These are phyloP conservation scores for Tanaodytes sp. DNA, from an alignment of 2,888 invertebrate genomes.

Conservation along the genomic window DNA sequence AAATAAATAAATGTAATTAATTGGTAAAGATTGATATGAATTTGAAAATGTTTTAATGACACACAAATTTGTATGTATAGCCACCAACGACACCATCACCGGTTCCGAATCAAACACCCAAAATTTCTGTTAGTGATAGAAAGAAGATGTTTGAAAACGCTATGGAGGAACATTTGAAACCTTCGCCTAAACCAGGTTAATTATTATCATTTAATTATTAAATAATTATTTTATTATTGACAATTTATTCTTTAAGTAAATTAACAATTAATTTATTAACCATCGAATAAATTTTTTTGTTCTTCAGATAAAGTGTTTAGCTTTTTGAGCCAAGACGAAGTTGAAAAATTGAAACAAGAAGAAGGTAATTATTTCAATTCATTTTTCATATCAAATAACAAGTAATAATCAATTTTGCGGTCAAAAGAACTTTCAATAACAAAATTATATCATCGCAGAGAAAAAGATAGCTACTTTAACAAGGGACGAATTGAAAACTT, in stretches of 20 bases:
- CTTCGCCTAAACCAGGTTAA: constrained; percentile 86
- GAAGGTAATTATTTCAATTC: constrained; percentile 81
- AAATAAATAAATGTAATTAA: no score
- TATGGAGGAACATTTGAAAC: constrained; percentile 92
- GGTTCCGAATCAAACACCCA: constrained; percentile 79
- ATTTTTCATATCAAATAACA: no score
- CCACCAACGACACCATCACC: constrained; percentile 57
- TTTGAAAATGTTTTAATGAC: neutral
- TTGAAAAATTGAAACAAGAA: constrained; percentile 94
- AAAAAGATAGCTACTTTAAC: constrained; percentile 86
- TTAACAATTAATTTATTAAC: neutral
- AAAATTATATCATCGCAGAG: constrained; percentile 74
- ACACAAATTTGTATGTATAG: constrained; percentile 20
- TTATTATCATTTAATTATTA: no score
- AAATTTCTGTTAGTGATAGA: constrained; percentile 93
- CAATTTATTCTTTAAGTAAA: neutral
- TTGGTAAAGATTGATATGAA: neutral
- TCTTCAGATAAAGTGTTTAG: constrained; percentile 89
- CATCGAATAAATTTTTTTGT: constrained; percentile 9
- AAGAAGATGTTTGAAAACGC: constrained; percentile 96
- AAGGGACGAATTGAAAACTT: constrained; percentile 77
- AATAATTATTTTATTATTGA: no score
- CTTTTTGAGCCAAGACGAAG: constrained; percentile 93
- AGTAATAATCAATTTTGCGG: no score
- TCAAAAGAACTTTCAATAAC: no score